Base-by-base conservation (phyloP, 1,140 invertebrate genomes). In the Bombus ignitus region DNA sequence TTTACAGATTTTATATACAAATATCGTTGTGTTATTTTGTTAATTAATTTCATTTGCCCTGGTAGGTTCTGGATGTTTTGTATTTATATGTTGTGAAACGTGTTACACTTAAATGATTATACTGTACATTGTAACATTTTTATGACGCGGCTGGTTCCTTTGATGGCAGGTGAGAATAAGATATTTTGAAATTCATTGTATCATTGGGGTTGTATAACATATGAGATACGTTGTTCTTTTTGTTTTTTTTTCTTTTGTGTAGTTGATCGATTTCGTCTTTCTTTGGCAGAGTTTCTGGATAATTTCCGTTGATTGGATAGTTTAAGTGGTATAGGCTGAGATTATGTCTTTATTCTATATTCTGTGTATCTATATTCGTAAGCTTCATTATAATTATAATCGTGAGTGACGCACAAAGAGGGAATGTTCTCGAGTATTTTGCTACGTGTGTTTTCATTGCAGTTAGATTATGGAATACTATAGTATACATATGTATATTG, bases 351-450 rank as follows among this genome's bases (percentile, higher is more conserved):
- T 22, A 53, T 22, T 53, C 47, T 66, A 66, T 13, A 65, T 65
- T 65, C 12, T 32, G 28, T 32, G 13, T 65, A 65, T 15, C 2
- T 68, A 59, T 68, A 65, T 35, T 18, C 2, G 8, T 18, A 35
- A 39, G 37, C 39, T n/a, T 37, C 47, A 1, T 75, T 42, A n/a
- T 81, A 73, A 81, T 73, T 53, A 47, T 32, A 18, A 62, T 44
- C 18, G 22, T 28, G 80, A 39, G 39, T 65, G 71, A 81, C 39
- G 53, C 53, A 39, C 39, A 18, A 42, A 37, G n/a, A 37, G 70
- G 62, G n/a, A 74, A 65, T 62, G 80, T 39, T 32, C n/a, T 22
- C 28, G 10, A 39, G 37, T 39, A 32, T 81, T 72, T 81, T 32
- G 57, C 68, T 53, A 57, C 25, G 44, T 53, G 28, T 53, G 25